These are phyloP conservation scores for Penelope pileata DNA, from an alignment of 2,113 vertebrate genomes.

Conservation along the genomic window DNA sequence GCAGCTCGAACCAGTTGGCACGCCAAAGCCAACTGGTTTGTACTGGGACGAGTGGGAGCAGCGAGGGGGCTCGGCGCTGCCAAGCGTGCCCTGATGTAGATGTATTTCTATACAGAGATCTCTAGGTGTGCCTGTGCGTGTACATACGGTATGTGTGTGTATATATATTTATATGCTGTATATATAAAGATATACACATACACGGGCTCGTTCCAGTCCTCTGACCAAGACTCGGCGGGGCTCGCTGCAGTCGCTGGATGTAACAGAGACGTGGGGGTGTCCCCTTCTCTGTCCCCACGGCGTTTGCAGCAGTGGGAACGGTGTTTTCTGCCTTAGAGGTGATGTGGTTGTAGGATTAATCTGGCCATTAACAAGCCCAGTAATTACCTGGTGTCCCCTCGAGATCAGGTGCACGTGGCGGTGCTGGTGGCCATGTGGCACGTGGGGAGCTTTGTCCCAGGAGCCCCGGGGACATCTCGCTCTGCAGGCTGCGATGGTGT, in stretches of 20 bases:
- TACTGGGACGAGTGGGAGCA: not conserved
- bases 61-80: not conserved
- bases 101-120: conserved; percentile 52
- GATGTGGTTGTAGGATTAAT: not conserved
- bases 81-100: not conserved
- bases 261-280: not conserved
- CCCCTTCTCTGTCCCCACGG: not conserved
- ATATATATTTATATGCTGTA: conserved; percentile 70
- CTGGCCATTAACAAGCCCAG: not conserved
- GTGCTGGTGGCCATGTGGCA: not conserved
- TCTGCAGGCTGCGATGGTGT: rapidly evolving
- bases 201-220: conserved; percentile 51
- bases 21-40: not conserved
- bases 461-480: not conserved
- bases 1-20: not conserved
- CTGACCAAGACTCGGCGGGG: not conserved
- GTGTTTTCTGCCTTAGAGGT: not conserved
- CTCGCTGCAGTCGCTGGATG: rapidly evolving
- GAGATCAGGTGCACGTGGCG: rapidly evolving
- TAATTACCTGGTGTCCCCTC: not conserved
- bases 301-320: not conserved
- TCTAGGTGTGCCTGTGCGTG: conserved; percentile 62
- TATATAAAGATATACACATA: conserved; percentile 69
- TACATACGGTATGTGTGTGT: conserved; percentile 60
- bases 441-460: not conserved